A percentile compares a stretch with the other conserved stretches of the same genome.
These are phyloP conservation scores for Agrotis ipsilon DNA, from an alignment of 2,888 invertebrate genomes.

Conservation along the genomic window DNA sequence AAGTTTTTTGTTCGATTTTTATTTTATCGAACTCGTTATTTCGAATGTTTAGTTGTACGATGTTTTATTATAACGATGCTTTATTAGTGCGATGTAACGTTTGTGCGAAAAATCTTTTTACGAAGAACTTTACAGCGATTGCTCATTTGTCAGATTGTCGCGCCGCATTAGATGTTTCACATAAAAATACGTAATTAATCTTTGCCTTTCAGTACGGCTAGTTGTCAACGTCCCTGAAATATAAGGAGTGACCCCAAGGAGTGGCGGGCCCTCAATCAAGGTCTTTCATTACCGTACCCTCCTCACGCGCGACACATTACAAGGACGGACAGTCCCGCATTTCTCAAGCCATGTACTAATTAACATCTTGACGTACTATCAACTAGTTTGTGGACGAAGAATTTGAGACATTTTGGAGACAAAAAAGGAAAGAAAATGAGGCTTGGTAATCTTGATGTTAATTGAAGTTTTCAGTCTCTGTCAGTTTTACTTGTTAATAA, in stretches of 20 bases:
- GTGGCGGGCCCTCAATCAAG: constrained; percentile 77
- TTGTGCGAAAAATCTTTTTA: too few relatives aligned
- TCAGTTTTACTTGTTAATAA: background rate
- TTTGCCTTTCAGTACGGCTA: constrained; percentile 17
- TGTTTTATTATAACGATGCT: too few relatives aligned
- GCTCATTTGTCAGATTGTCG: too few relatives aligned
- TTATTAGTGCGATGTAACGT: too few relatives aligned
- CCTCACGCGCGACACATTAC: constrained; percentile 75
- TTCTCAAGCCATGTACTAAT: constrained; percentile 82
- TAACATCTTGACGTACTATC: constrained; percentile 73
- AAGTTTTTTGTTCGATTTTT: too few relatives aligned
- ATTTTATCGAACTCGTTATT: too few relatives aligned
- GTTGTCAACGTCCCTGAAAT: constrained; percentile 56
- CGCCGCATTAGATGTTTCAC: too few relatives aligned
- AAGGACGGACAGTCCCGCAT: constrained; percentile 77
- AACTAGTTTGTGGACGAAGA: constrained; percentile 49
- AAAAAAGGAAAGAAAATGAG: background rate
- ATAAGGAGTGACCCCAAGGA: constrained; percentile 66
- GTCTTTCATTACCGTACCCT: constrained; percentile 81
- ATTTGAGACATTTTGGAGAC: constrained; percentile 37
- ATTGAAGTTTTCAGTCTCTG: background rate
- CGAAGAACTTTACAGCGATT: too few relatives aligned
- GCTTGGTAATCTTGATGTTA: background rate
- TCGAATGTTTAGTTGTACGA: too few relatives aligned
- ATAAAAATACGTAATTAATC: constrained; percentile 9